Conservation (phyloP, 2,113 vertebrate species). For the Gallinago paraguaiae region DNA sequence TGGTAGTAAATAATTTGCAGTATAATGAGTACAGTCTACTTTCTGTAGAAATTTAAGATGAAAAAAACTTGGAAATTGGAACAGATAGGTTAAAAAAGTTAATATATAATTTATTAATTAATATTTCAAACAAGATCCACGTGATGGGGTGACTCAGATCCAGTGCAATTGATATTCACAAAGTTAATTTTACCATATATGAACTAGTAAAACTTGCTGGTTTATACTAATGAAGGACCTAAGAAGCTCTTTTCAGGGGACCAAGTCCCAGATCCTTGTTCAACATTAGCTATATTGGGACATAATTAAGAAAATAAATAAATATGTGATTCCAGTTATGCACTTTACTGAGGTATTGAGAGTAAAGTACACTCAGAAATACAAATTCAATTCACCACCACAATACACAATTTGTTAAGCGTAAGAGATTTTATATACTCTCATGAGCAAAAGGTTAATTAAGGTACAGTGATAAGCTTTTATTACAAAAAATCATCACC, state of each 20-base stretch:
- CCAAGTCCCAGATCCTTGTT: not conserved
- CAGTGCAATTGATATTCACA: not conserved
- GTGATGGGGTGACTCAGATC: not conserved
- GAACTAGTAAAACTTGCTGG: not conserved
- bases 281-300: not conserved
- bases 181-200: not conserved
- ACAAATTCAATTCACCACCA: not conserved
- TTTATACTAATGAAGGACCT: not conserved
- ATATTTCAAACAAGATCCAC: not conserved
- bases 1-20: fast-evolving
- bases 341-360: not conserved
- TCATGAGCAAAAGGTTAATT: not conserved
- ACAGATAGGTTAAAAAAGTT: not conserved
- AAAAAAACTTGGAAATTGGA: not conserved
- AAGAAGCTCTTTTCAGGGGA: not conserved
- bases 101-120: not conserved
- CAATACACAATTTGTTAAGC: fast-evolving
- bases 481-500: not conserved
- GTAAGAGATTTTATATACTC: not conserved
- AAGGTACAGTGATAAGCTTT: not conserved
- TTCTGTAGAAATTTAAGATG: not conserved
- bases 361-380: not conserved
- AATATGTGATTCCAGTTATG: not conserved
- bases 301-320: not conserved
- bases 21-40: not conserved